Percentiles rank a stretch among this genome's conserved stretches.
These are phyloP conservation scores for Tachyglossus aculeatus DNA, from an alignment of 2,797 vertebrate genomes.

Conservation along the genomic window DNA sequence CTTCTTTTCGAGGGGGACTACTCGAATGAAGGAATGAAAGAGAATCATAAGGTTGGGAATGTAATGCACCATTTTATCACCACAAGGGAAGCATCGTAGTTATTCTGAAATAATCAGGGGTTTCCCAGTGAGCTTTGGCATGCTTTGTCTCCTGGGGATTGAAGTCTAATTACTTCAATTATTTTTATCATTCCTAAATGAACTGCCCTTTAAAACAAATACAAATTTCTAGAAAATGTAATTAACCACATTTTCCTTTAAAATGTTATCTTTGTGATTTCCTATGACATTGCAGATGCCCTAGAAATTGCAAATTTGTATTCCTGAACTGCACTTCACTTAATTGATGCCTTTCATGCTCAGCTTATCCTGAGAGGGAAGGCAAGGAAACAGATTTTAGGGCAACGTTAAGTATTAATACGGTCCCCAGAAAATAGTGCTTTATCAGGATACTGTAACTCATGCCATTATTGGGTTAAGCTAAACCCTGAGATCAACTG, in stretches of 20 bases:
- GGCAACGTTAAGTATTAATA: no score
- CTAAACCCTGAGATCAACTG: no score
- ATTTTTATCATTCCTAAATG: no score
- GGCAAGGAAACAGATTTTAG: neutral
- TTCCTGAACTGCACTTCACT: neutral
- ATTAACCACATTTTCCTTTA: neutral
- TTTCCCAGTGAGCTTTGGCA: no score
- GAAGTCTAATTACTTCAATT: no score
- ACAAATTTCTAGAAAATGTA: neutral
- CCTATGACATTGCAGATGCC: neutral
- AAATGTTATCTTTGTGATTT: conserved; percentile 8
- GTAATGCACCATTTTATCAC: no score
- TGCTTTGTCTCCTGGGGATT: no score
- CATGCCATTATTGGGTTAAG: neutral
- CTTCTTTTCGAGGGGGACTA: no score
- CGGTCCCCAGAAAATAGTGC: neutral
- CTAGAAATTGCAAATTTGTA: neutral
- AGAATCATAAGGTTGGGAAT: no score
- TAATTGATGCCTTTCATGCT: neutral
- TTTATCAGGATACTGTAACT: neutral
- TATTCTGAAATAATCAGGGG: no score
- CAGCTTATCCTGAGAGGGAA: neutral
- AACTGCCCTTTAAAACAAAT: neutral
- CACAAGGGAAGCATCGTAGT: no score
- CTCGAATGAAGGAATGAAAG: no score